Conservation (phyloP, 2,113 vertebrate genomes). For the Ophiodon elongatus region DNA sequence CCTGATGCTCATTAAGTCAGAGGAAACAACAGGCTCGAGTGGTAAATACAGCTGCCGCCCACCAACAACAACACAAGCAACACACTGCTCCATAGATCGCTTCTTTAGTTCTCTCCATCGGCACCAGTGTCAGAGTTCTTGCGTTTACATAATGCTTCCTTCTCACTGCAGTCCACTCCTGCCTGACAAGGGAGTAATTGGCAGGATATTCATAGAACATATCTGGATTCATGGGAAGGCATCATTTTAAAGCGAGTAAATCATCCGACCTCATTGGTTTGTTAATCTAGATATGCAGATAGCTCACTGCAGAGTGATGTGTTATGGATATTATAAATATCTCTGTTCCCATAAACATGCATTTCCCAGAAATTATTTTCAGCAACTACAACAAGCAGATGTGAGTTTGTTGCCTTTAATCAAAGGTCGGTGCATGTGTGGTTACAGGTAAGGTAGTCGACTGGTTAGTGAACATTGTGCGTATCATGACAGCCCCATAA, state of each 20-base stretch:
- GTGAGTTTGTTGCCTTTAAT: conserved; percentile 33
- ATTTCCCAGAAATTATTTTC: conserved; percentile 25
- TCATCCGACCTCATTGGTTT: neutral
- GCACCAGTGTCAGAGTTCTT: conserved; percentile 50
- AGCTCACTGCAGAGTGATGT: neutral
- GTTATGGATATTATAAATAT: neutral
- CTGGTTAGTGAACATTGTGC: neutral
- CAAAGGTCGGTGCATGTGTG: conserved; percentile 31
- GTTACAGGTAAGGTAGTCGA: neutral
- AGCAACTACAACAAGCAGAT: conserved; percentile 8
- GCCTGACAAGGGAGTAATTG: conserved; percentile 48
- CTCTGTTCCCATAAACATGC: conserved; percentile 6
- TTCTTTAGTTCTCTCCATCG: conserved; percentile 42
- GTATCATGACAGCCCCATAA: neutral
- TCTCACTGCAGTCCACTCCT: conserved; percentile 38
- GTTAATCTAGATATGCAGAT: neutral
- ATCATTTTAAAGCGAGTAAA: neutral
- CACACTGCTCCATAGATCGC: conserved; percentile 32
- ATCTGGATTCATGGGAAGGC: conserved; percentile 1
- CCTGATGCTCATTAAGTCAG: conserved; percentile 70
- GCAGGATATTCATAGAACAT: conserved; percentile 23
- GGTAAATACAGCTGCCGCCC: conserved; percentile 77
- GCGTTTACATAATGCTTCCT: conserved; percentile 72
- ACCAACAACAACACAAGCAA: conserved; percentile 56
- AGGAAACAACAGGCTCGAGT: conserved; percentile 62